Base-by-base conservation (phyloP, 1,140 invertebrate species). In the Drosophila paulistorum region DNA sequence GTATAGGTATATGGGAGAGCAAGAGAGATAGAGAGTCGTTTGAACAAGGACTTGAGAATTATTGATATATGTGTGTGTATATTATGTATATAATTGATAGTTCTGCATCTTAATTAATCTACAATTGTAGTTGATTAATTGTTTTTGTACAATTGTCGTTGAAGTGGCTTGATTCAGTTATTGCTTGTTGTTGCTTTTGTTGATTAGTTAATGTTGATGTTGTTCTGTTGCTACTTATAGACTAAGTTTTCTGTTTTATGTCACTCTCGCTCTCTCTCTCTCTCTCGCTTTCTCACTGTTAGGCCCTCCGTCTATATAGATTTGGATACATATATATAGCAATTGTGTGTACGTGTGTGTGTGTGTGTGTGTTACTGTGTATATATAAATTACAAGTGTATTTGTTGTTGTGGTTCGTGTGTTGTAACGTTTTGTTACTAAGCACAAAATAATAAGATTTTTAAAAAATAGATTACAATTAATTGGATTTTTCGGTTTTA, bases 341-440 rank as follows among this genome's bases (percentile, higher is more conserved):
- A 23, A 37, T 26, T 63, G 17, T 35, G 68, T 42, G 39, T 37
- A 37, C 9, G 7, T 37, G 17, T 17, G 17, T 17, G 17, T 42
- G 39, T 42, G 39, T 37, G 48, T 37, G 9, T 37, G 35, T 63
- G 17, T 35, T 62, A 35, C 30, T 37, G 48, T 37, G 35, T 37
- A 3, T 65, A 42, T 69, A 57, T 74, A 69, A 68, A 77, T 77
- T 81, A 81, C 74, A 81, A 48, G 33, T 78, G 48, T 58, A 26
- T 63, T 66, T 41, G 35, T 58, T 30, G 20, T 55, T 39, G 26
- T 30, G 30, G 30, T 13, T 14, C 14, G 51, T 30, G 45, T 45
- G 61, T 45, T 14, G 54, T 57, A 7, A 55, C 20, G 23, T n/a
- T 5, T n/a, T 30, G 54, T 33, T 33, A 14, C 20, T 26, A 10